Base-by-base conservation (phyloP, 2,797 vertebrate species). In the Acrocephalus scirpaceus region DNA sequence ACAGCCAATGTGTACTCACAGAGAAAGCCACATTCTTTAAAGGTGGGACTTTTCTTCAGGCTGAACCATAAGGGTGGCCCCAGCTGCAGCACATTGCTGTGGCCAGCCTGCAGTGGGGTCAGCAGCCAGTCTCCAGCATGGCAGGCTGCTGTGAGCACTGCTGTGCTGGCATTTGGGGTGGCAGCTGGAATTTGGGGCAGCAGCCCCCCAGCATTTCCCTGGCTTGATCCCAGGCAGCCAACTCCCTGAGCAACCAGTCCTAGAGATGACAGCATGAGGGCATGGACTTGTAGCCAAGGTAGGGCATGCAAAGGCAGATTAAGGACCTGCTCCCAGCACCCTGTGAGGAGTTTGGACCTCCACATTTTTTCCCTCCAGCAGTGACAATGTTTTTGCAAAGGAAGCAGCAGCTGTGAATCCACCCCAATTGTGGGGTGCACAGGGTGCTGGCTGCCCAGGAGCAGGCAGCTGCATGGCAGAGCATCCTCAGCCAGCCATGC, bases 1-100 rank as follows among this genome's bases (percentile, higher is more conserved):
- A 34, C 15, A 91, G 64, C 21, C 64, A 47, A 16, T 0, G 0
- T 1, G 10, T 0, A 2, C 23, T 15, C 1, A 0, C 25, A 73
- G 26, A 22, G 25, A 80, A 56, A 76, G 34, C 25, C 6, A 6
- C 23, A 26, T 16, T 47, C 29, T 73, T 66, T 9, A 51, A 13
- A 85, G 45, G 19, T 10, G 17, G 23, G 27, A 66, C 64, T 76
- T 44, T 34, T 72, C 47, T 58, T 65, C 51, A 71, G 11, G 34
- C 1, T 4, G 4, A 48, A 85, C 15, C 0, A 1, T 40, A 9
- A 58, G 27, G 30, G 30, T 1, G 0, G 10, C 7, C 17, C 3
- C 54, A 81, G 32, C 27, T 53, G 19, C 1, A 2, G 47, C n/a
- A n/a, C 14, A 16, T 0, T 47, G 51, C 42, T 40, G 56, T 29